Percentiles rank a stretch among this genome's conserved stretches.
Conservation (phyloP, 35 echinoderm and acorn worm genomes). For the Patiria miniata region DNA sequence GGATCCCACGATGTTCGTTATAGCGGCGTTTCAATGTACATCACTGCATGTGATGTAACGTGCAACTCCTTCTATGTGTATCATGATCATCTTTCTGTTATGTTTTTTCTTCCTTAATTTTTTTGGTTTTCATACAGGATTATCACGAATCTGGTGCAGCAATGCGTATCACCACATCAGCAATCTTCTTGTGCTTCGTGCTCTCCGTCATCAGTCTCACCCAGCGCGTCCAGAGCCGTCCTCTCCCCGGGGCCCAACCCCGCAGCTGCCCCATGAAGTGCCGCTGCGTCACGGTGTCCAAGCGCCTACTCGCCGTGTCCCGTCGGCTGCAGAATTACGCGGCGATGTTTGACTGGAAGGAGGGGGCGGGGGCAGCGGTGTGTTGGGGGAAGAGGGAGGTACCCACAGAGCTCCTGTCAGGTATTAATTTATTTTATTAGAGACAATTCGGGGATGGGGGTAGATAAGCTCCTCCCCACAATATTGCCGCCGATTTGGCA, state of each 20-base stretch:
- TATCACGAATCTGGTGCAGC: no score
- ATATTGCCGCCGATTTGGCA: no score
- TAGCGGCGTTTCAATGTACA: no score
- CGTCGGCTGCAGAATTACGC: not conserved
- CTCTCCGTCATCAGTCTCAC: not conserved
- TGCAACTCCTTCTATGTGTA: no score
- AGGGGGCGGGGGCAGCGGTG: not conserved
- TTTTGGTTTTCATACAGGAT: no score
- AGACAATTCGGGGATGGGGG: no score
- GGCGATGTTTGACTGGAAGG: not conserved
- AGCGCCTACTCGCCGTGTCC: not conserved
- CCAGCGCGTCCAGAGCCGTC: not conserved
- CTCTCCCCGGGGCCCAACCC: constrained; percentile 2
- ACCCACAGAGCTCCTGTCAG: not conserved
- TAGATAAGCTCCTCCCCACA: no score
- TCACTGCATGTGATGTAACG: no score
- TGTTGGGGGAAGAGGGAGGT: not conserved
- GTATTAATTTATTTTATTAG: not conserved
- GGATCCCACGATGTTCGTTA: no score
- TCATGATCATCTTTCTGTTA: no score
- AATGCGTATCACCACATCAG: not conserved
- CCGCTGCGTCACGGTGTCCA: not conserved
- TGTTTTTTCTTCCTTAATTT: no score
- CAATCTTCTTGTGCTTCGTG: not conserved
- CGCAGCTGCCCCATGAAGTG: not conserved